Evolutionary conservation across 2,888 invertebrate species (phyloP), one percentile per base, ranked within the genome.

Genomic region (Hypercompe scribonia): DNA sequence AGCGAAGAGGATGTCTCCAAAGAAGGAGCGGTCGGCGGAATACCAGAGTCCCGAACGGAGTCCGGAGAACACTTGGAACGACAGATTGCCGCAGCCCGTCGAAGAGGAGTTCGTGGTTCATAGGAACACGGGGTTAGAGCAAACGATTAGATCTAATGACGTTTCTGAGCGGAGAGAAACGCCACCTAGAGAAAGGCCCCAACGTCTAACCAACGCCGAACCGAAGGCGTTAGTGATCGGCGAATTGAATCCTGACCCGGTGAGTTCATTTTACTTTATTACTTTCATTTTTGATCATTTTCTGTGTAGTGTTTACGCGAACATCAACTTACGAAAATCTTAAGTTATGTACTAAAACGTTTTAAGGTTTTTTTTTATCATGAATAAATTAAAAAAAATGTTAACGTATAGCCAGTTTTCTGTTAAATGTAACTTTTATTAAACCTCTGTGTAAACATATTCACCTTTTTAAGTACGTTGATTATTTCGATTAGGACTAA

Each of bases 1-100:
- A 80, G 96, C 96, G 75, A 98, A 98, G 90, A 96, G 97, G 74
- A 96, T 95, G 54, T 98, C 98, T 11, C 98, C 98, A 0, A 97
- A 97, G 88, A 98, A 98, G 91, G 98, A 98, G 65, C 81, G 87
- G 65, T 89, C 90, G 4, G 74, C 87, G n/a, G 92, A 92, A 8
- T 87, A 83, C 36, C 87, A 74, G 28, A 93, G 92, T 76, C 93
- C 94, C 8, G 93, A 92, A 42, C 87, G 91, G 31, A 91, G 91
- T 78, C 92, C 92, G 13, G 93, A 93, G 74, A 83, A 76, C 50
- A 86, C 90, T 73, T 92, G 92, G 93, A 87, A 79, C 71, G 90
- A 91, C 31, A 79, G 88, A 7, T 28, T 89, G 70, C 77, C 78
- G n/a, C 88, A 86, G 79, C 88, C 86, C 10, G 77, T 77, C 31